Conservation (phyloP, 2,888 invertebrate genomes). For the Phaedon cochleariae region DNA sequence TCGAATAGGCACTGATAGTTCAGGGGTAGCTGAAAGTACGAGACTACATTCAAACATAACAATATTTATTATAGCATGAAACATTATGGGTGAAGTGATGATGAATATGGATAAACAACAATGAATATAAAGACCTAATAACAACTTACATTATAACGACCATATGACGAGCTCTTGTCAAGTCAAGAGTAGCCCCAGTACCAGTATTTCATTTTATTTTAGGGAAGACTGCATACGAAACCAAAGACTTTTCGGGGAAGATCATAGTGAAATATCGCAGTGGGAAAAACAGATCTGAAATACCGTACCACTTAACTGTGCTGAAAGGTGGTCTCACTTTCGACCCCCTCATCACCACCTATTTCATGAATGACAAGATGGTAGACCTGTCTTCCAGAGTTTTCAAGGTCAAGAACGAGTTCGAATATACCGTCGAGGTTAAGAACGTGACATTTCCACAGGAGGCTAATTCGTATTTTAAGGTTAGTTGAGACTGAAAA, state of each 20-base stretch:
- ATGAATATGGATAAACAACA: too few species aligned
- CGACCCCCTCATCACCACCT: constrained; percentile 66
- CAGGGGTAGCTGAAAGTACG: too few species aligned
- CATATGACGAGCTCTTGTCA: too few species aligned
- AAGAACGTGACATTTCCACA: constrained; percentile 74
- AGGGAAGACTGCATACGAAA: constrained; percentile 68
- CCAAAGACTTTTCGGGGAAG: constrained; percentile 67
- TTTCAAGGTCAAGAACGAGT: constrained; percentile 72
- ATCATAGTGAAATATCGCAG: constrained; percentile 65
- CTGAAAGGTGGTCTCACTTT: constrained; percentile 68
- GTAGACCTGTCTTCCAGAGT: constrained; percentile 62
- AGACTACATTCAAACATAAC: too few species aligned
- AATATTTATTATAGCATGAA: too few species aligned
- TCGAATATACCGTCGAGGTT: constrained; percentile 76
- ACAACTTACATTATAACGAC: too few species aligned
- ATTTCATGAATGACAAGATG: constrained; percentile 57
- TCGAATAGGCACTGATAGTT: too few species aligned
- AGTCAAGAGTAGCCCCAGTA: too few species aligned
- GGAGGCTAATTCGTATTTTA: constrained; percentile 62
- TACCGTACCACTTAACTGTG: constrained; percentile 73
- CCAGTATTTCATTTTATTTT: constrained; percentile 45
- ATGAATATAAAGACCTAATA: too few species aligned
- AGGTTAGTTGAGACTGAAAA: constrained; percentile 29
- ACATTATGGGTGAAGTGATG: too few species aligned
- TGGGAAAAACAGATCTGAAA: constrained; percentile 63